Percentiles rank a stretch among this genome's conserved stretches.
phyloP scores from a whole-genome alignment of 2,113 vertebrate genomes.

The Podiceps cristatus region DNA sequence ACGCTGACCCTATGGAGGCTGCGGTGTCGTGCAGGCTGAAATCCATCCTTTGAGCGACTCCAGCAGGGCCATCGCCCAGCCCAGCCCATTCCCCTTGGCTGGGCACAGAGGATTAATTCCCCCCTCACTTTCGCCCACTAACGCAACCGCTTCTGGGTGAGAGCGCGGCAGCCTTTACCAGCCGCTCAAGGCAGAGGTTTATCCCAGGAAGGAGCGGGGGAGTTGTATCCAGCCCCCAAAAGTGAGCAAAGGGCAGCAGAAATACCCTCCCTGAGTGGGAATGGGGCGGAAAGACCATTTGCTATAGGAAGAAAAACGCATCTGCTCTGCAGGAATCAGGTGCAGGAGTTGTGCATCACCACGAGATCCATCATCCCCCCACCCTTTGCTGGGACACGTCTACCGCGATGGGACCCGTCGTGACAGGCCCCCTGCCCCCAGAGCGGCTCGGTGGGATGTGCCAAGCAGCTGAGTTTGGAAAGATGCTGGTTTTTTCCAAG shows the following conservation, averaged over 20 bases:
- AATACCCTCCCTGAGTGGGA: not conserved
- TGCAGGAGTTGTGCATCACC: rapidly evolving
- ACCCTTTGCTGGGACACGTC: not conserved
- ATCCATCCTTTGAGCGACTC: not conserved
- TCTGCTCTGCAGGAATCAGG: not conserved
- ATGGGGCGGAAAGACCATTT: not conserved
- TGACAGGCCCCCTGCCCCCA: rapidly evolving
- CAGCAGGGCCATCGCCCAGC: not conserved
- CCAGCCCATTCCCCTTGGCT: not conserved
- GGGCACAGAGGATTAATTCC: not conserved
- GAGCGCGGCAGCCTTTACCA: not conserved
- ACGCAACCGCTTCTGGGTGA: rapidly evolving
- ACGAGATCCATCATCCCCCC: not conserved
- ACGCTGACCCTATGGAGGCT: rapidly evolving
- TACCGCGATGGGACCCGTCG: rapidly evolving
- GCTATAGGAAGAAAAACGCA: rapidly evolving
- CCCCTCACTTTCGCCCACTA: rapidly evolving
- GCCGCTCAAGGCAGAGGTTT: not conserved
- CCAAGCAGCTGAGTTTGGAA: not conserved
- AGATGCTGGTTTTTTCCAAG: not conserved
- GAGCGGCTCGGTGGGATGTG: rapidly evolving
- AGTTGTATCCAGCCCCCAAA: not conserved
- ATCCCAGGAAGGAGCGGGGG: not conserved
- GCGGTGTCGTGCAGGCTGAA: not conserved
- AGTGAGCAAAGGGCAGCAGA: not conserved